Base-by-base conservation (phyloP, 92 coral and sea anemone species). In the Zoanthus sansibaricus region DNA sequence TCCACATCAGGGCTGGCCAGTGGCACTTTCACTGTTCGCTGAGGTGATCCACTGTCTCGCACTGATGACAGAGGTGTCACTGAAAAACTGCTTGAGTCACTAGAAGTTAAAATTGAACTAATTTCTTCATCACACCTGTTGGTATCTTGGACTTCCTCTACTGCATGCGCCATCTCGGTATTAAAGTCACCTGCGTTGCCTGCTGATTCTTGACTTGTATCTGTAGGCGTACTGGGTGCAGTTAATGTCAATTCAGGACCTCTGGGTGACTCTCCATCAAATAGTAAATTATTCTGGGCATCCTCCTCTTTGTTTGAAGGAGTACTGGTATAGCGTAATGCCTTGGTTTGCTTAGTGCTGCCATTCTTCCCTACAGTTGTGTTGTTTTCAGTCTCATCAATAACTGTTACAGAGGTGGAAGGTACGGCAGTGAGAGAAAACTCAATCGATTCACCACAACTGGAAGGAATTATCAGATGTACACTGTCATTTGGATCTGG, bases 401-500 rank as follows among this genome's bases (percentile, higher is more conserved):
- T 62, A 66, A 67, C 51, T 45, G 74, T 62, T 18, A 80, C 61
- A 67, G 75, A 21, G 4, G 85, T 20, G 12, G 85, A 13, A 32
- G 84, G 85, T 8, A 68, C 85, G 18, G 85, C 48, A 20, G 74
- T 66, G 30, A 80, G 85, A 18, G 85, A 80, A 14, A 80, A 80
- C 75, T 80, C 85, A 37, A 80, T 80, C 6, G 85, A 66, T 37
- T 44, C 62, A 20, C 85, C 85, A 67, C 85, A 66, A 20, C 59
- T 14, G n/a, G 85, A 80, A 11, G 85, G 85, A 47, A 80, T 67
- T 20, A 80, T 80, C 75, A 80, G 66, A 15, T 66, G 85, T 32
- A 80, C 70, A 12, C 47, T 80, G 73, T 80, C 85, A n/a, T 64
- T 80, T 46, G 85, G 85, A 80, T 80, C 85, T 42, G 85, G 85